These are phyloP conservation scores for Eublepharis macularius DNA, from an alignment of 2,113 vertebrate species.

Conservation along the genomic window DNA sequence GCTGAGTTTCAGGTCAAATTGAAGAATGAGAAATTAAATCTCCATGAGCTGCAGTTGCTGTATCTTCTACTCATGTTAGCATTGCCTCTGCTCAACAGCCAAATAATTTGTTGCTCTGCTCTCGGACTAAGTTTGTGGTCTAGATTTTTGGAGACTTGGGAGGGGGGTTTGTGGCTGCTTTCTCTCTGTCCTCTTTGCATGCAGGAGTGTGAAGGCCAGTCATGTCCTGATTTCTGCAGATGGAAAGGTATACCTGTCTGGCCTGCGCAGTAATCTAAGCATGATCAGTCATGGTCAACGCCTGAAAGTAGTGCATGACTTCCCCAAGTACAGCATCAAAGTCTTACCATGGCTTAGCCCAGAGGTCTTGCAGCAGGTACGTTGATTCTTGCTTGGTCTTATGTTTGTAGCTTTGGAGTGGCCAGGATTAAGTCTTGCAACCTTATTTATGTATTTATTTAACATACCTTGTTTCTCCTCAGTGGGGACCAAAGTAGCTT, in stretches of 20 bases:
- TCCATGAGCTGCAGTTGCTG: too few species aligned
- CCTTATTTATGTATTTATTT: too few species aligned
- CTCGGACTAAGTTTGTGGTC: background rate
- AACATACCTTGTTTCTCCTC: too few species aligned
- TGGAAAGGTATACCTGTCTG: constrained; percentile 94
- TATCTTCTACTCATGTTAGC: background rate
- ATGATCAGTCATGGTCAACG: constrained; percentile 94
- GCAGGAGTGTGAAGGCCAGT: constrained; percentile 96
- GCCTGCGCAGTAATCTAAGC: constrained; percentile 92
- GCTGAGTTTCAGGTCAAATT: too few species aligned
- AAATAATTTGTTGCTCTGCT: background rate
- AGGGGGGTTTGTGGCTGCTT: background rate
- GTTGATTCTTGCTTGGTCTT: constrained; percentile 15
- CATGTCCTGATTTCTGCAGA: constrained; percentile 94
- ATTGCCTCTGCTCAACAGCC: background rate
- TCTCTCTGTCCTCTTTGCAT: background rate
- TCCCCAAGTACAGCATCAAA: constrained; percentile 93
- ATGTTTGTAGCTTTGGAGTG: background rate
- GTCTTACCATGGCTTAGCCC: constrained; percentile 97
- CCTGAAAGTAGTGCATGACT: constrained; percentile 92
- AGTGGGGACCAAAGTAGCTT: too few species aligned
- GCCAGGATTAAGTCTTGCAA: background rate
- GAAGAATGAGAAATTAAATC: too few species aligned
- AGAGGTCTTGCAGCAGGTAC: constrained; percentile 95
- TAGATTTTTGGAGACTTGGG: background rate